Evolutionary conservation across 2,797 vertebrate genomes (phyloP), one percentile per base, ranked within the genome.

Genomic region (Amniataba percoides): DNA sequence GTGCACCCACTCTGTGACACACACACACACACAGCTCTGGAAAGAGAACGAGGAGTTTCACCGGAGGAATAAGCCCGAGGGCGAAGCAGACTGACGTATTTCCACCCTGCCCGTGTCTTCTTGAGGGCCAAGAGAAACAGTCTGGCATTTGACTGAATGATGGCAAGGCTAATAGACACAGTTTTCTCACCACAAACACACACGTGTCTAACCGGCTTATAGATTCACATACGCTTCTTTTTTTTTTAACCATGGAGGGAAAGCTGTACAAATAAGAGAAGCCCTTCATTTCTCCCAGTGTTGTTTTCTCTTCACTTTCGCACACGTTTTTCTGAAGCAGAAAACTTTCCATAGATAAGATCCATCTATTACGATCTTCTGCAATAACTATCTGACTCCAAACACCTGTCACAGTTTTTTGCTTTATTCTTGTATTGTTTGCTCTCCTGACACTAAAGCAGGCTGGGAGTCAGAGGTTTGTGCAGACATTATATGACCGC

Each of bases 51-150:
- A 66, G 34, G 74, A 83, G 76, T 58, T 84, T 81, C 82, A 81
- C 72, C 39, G 40, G 74, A 85, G 78, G 45, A 88, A 85, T 63
- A 74, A 71, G 83, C 80, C 78, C 65, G 45, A 87, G 75, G 80
- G 85, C 49, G 71, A 74, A 81, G 79, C 84, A 69, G 74, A 36
- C 52, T 83, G 82, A 90, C 75, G 74, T 42, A 82, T 85, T 90
- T 90, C 85, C 81, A 87, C 61, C 65, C 80, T 75, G 81, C 77
- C 88, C 21, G 36, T 56, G 71, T 90, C 71, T 87, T 71, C 65
- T n/a, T 73, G 12, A 70, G 70, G 55, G 92, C 93, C 93, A 94
- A 94, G 74, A 91, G 73, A 91, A 95, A 94, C 90, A 95, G 73
- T 90, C 91, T 91, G 92, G 83, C 85, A 90, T 83, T 67, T 82